Conservation (phyloP, 1,140 invertebrate genomes). For the Drosophila pruinosa region DNA sequence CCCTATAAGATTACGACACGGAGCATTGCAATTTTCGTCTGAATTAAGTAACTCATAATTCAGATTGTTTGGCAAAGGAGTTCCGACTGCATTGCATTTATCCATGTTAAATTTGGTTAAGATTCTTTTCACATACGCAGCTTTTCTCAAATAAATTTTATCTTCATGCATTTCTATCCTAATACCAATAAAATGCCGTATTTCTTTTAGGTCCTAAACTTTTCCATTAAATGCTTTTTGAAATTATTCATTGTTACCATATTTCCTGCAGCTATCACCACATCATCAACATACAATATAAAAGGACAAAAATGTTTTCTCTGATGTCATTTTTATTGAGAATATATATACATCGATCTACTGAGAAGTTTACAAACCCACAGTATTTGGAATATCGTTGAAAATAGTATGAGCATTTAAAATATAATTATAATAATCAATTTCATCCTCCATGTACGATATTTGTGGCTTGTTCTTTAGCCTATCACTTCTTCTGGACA, state of each 20-base stretch:
- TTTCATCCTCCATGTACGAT: slow-evolving; percentile 4
- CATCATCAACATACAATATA: slow-evolving; percentile 1
- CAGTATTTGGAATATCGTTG: slow-evolving; percentile 24
- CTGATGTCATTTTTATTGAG: slow-evolving; percentile 37
- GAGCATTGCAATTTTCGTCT: no score
- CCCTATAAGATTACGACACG: no score
- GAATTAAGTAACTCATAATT: no score
- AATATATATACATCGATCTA: slow-evolving; percentile 60
- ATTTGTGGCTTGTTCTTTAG: background rate
- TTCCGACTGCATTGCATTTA: no score
- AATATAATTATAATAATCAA: slow-evolving; percentile 2
- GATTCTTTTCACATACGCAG: no score
- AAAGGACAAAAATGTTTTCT: background rate
- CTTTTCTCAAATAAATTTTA: background rate
- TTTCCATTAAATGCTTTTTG: no score
- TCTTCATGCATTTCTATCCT: background rate
- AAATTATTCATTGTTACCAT: slow-evolving; percentile 1
- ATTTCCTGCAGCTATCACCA: background rate
- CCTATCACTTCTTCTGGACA: slow-evolving; percentile 8
- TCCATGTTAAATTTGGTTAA: background rate
- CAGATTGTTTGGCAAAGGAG: no score
- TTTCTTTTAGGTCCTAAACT: background rate
- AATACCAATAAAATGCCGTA: background rate
- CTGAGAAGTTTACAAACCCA: slow-evolving; percentile 56
- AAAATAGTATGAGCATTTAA: slow-evolving; percentile 1